phyloP scores from a whole-genome alignment of 2,888 invertebrate species.

The Cheilosia vulpina region DNA sequence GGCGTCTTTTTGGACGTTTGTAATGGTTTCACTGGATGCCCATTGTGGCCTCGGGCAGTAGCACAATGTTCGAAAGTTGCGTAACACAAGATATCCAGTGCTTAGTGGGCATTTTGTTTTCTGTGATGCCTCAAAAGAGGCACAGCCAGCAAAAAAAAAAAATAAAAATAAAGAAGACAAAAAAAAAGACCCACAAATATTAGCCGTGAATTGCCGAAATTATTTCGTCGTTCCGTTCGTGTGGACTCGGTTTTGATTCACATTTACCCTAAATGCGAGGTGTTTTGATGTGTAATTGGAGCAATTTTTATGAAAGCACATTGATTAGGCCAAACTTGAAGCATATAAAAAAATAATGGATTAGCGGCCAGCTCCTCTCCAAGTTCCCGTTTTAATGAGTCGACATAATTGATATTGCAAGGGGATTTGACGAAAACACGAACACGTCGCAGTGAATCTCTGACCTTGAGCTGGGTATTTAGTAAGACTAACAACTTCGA shows the following conservation, averaged over 20 bases:
- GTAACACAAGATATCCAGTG: constrained; percentile 70
- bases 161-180: constrained; percentile 28
- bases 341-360: constrained; percentile 46
- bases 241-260: constrained; percentile 49
- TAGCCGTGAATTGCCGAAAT: constrained; percentile 71
- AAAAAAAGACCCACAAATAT: constrained; percentile 43
- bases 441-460: constrained; percentile 34
- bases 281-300: constrained; percentile 71
- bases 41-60: constrained; percentile 69
- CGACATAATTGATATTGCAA: constrained; percentile 54
- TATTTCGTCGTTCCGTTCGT: constrained; percentile 49
- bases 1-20: constrained; percentile 67
- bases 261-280: constrained; percentile 32
- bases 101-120: constrained; percentile 66
- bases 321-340: constrained; percentile 61
- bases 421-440: constrained; percentile 28
- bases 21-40: constrained; percentile 72
- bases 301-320: constrained; percentile 61
- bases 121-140: constrained; percentile 51
- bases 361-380: constrained; percentile 45
- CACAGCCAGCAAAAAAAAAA: too few relatives aligned
- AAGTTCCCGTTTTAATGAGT: constrained; percentile 40
- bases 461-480: constrained; percentile 62
- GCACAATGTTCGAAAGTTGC: constrained; percentile 68
- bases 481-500: constrained; percentile 44